Base-by-base conservation (phyloP, 2,888 invertebrate species). In the Chirona hameri region DNA sequence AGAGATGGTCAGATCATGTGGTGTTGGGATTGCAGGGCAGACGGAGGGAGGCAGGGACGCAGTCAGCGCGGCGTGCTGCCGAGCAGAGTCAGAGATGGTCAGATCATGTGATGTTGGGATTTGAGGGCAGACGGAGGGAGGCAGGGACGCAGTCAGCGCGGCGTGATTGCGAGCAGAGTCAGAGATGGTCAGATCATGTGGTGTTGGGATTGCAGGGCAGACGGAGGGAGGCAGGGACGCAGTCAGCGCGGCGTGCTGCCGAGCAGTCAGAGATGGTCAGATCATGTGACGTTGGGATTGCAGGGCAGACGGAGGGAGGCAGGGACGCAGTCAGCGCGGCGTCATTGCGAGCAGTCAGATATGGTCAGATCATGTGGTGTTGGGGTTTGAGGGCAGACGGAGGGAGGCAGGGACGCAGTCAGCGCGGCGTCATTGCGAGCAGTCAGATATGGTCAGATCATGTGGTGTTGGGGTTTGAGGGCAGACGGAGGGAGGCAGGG, bases 21-120 rank as follows among this genome's bases (percentile, higher is more conserved):
- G 60, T 39, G 39, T 39, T 39, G 39, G 39, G 39, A 5, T 39
- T 39, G 7, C 39, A 39, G 39, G 39, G 39, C 39, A 39, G 39
- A 39, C 39, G 89, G 85, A 90, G 90, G 83, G 89, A 89, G 29
- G 89, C 89, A 4, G 89, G 89, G 48, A n/a, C 89, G 87, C 81
- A 89, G 85, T n/a, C 31, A 89, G 88, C 4, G 89, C 76, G 9
- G 21, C 46, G 9, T 18, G 24, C 76, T 76, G 76, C 10, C 1
- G 24, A n/a, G n/a, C 1, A 24, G 60, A n/a, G n/a, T 2, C 18
- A 60, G 60, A 24, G 60, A 60, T 2, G 60, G n/a, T n/a, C 1
- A n/a, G 21, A 24, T n/a, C 1, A 9, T 9, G 60, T 3, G 2
- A 24, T 39, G 39, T 39, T 39, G 39, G 39, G 39, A 5, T 39